Evolutionary conservation across 2,888 invertebrate genomes (phyloP), one percentile per base, ranked within the genome.

Genomic region (Invenusta paracnida): DNA sequence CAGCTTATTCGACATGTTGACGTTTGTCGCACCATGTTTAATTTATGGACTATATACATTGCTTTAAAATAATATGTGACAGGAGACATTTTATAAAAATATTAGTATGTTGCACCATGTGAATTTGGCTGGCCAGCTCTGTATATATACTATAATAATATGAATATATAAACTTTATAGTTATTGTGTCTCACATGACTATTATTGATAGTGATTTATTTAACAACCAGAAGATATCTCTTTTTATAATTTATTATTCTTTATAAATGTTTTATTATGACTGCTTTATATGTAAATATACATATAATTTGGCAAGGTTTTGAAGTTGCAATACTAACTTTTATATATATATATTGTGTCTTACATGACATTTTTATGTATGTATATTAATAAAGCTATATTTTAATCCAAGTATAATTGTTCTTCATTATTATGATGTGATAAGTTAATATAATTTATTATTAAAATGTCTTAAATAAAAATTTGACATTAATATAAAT

Each of bases 401-500:
- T 25, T 73, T 73, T 23, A 73, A 73, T 73, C 27, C 73, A 73
- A 73, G 73, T 73, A 73, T 73, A 73, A 2, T 73, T 73, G 73
- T 73, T n/a, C 27, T 73, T 73, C 27, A 73, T 73, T 73, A 73
- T 73, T 73, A 23, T 73, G 73, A 23, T 13, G 27, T 73, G 17
- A 73, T 73, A 73, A 73, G 73, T 73, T 73, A 73, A 73, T 73
- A 73, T 73, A 73, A 73, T 73, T 5, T 73, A 73, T 17, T 48
- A 48, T 73, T 73, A 73, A 73, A 73, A 73, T 73, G 73, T 73
- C 73, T 73, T 73, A 73, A 23, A 73, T 73, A 73, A 23, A 5
- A 73, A 73, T 73, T 73, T 73, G 73, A 73, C 73, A 73, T 73
- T 73, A 73, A 73, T 73, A 73, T 73, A 73, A 23, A n/a, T 73